Evolutionary conservation across 1,140 invertebrate species (phyloP).

Genomic region (Thaumetopoea pityocampa): DNA sequence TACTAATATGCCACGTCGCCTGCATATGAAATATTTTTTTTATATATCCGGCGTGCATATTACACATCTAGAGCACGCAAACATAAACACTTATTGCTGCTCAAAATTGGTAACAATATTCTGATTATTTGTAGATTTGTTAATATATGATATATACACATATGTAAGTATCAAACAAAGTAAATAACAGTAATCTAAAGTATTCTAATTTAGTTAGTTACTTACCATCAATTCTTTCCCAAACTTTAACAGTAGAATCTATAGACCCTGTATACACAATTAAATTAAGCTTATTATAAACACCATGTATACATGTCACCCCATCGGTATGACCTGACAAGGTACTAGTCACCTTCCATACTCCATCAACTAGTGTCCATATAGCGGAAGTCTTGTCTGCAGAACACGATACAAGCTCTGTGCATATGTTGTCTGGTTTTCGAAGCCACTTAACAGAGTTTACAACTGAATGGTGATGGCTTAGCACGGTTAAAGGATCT

Average conservation of each 20-base stretch:
- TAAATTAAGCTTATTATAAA: conserved; percentile 63
- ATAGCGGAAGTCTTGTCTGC: conserved; percentile 84
- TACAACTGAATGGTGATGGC: conserved; percentile 70
- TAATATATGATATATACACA: too few relatives aligned
- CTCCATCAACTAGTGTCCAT: conserved; percentile 77
- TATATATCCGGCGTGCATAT: too few relatives aligned
- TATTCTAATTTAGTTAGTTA: too few relatives aligned
- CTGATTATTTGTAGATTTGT: too few relatives aligned
- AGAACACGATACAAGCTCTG: conserved; percentile 84
- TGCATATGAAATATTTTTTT: too few relatives aligned
- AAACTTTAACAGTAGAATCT: conserved; percentile 80
- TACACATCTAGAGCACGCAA: too few relatives aligned
- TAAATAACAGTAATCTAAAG: too few relatives aligned
- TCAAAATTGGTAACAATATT: too few relatives aligned
- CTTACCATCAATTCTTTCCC: conserved; percentile 70
- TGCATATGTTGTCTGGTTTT: conserved; percentile 36
- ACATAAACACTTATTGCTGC: too few relatives aligned
- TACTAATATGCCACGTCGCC: too few relatives aligned
- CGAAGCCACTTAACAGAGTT: conserved; percentile 88
- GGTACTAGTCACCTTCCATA: conserved; percentile 53
- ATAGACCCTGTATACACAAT: conserved; percentile 80
- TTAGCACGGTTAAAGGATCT: conserved; percentile 46
- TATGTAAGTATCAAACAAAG: too few relatives aligned
- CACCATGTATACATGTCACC: conserved; percentile 79
- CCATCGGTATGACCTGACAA: conserved; percentile 77